Percentiles rank a stretch among this genome's conserved stretches.
phyloP scores from a whole-genome alignment of 2,888 invertebrate species.

The Ariolimax columbianus region DNA sequence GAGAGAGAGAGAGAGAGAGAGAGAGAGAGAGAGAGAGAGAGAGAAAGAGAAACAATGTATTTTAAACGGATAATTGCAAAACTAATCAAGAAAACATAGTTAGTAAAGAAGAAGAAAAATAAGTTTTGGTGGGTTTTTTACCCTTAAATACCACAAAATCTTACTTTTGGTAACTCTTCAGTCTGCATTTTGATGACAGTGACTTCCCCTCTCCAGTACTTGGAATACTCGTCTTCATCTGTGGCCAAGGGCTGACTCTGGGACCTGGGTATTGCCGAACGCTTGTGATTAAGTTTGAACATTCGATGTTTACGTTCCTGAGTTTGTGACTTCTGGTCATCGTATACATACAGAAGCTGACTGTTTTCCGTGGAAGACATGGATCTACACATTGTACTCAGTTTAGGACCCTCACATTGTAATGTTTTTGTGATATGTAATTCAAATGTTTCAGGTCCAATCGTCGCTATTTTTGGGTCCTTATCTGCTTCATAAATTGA shows the following conservation, averaged over 20 bases:
- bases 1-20: too few species aligned
- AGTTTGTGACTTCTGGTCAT: neutral
- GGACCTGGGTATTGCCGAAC: conserved; percentile 16
- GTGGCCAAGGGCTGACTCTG: conserved; percentile 24
- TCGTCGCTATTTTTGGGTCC: neutral
- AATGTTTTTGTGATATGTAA: neutral
- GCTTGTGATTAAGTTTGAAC: neutral
- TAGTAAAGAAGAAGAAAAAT: neutral
- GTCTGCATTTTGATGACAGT: conserved; percentile 26
- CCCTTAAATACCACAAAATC: too few species aligned
- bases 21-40: too few species aligned
- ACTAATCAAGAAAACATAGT: neutral
- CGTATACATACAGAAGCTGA: neutral
- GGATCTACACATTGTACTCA: conserved; percentile 3
- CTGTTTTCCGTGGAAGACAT: conserved; percentile 14
- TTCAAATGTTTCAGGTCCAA: neutral
- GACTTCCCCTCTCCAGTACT: conserved; percentile 41
- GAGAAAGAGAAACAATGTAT: neutral
- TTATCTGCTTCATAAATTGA: neutral
- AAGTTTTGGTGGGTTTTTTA: too few species aligned
- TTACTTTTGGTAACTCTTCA: neutral
- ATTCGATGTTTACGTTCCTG: neutral
- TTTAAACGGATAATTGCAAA: too few species aligned
- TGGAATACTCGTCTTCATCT: conserved; percentile 32
- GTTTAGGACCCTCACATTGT: neutral